Percentiles rank a stretch among this genome's conserved stretches.
Evolutionary conservation across 1,140 invertebrate genomes (phyloP).

Genomic region (Thaumetopoea pityocampa): DNA sequence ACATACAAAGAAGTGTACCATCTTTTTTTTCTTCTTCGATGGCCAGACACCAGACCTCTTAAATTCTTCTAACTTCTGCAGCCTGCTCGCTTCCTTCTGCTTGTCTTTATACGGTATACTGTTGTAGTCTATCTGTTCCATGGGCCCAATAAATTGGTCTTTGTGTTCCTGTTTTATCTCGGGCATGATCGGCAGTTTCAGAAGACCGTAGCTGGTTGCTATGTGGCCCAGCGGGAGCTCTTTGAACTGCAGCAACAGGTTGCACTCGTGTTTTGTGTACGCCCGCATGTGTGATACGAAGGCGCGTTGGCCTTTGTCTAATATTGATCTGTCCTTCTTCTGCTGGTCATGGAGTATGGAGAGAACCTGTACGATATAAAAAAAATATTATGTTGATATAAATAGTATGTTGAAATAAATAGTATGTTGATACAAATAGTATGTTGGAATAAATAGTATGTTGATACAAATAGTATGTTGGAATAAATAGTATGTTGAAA

Average conservation of each 20-base stretch:
- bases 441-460: too few relatives aligned
- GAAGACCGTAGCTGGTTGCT: conserved; percentile 91
- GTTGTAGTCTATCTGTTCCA: conserved; percentile 82
- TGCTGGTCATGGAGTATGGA: conserved; percentile 79
- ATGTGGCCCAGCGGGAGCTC: conserved; percentile 92
- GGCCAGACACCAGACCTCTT: conserved; percentile 88
- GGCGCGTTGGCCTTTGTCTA: conserved; percentile 93
- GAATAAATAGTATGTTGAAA: too few relatives aligned
- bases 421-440: too few relatives aligned
- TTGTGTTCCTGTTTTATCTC: conserved; percentile 87
- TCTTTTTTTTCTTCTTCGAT: conserved; percentile 79
- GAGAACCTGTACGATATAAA: conserved; percentile 42
- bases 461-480: too few relatives aligned
- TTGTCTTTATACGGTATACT: conserved; percentile 89
- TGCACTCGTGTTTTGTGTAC: conserved; percentile 97
- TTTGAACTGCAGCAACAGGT: conserved; percentile 91
- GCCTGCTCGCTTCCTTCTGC: conserved; percentile 83
- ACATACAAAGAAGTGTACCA: too few relatives aligned
- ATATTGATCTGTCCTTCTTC: conserved; percentile 82
- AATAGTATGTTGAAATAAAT: too few relatives aligned
- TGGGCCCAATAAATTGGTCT: conserved; percentile 80
- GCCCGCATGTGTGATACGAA: conserved; percentile 97
- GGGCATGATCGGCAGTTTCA: conserved; percentile 96
- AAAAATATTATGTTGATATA: background rate
- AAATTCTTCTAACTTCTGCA: conserved; percentile 84